Percentiles rank a stretch among this genome's conserved stretches.
phyloP scores from a whole-genome alignment of 2,888 invertebrate species.

The Brassicogethes aeneus region DNA sequence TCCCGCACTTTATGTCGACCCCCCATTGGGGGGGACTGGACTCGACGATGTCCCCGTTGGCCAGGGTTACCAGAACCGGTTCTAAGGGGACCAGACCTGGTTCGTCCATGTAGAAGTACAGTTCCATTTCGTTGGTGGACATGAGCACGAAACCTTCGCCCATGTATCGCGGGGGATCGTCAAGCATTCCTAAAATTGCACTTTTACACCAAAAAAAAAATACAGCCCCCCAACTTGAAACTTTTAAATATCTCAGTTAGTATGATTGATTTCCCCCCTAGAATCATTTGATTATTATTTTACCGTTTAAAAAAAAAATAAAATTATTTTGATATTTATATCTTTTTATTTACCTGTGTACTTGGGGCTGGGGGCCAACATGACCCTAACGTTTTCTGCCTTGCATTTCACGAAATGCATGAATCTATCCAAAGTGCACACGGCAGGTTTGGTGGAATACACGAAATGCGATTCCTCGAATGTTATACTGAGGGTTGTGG shows the following conservation, averaged over 20 bases:
- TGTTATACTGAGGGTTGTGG: conserved; percentile 84
- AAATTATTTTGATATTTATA: too few species aligned
- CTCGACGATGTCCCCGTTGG: conserved; percentile 89
- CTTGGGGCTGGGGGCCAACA: conserved; percentile 92
- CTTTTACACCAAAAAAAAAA: too few species aligned
- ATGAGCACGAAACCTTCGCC: conserved; percentile 97
- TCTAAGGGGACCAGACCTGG: conserved; percentile 82
- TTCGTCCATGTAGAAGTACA: conserved; percentile 97
- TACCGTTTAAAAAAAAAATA: too few species aligned
- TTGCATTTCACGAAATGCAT: conserved; percentile 95
- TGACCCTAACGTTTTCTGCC: conserved; percentile 91
- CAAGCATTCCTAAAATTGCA: conserved; percentile 65
- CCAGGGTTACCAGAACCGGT: conserved; percentile 79
- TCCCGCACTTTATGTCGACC: conserved; percentile 89
- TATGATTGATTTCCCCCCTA: too few species aligned
- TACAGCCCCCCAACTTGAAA: too few species aligned
- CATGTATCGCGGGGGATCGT: conserved; percentile 95
- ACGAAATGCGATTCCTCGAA: conserved; percentile 92
- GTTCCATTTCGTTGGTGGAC: conserved; percentile 88
- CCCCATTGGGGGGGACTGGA: conserved; percentile 94
- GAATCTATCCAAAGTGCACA: conserved; percentile 84
- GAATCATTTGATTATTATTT: too few species aligned
- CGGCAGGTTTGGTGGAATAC: conserved; percentile 92
- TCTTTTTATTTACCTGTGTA: conserved; percentile 61
- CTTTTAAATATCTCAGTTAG: too few species aligned